Conservation (phyloP, 92 coral and sea anemone genomes). For the Phenganax stokvisi region DNA sequence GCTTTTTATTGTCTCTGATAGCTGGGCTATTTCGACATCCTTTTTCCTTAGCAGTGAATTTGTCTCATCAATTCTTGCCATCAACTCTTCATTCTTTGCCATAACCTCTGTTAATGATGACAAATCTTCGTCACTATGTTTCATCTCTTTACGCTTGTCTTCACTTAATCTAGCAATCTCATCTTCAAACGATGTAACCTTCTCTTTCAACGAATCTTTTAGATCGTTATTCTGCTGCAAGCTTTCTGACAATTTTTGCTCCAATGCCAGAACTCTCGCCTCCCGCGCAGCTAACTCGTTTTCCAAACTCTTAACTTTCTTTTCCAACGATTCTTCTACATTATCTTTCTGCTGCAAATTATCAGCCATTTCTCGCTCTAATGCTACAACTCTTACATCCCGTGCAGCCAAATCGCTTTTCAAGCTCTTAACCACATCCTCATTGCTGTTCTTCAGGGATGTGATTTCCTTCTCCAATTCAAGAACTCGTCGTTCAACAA, state of each 20-base stretch:
- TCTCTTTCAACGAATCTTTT: constrained; percentile 18
- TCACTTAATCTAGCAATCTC: constrained; percentile 2
- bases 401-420: constrained; percentile 22
- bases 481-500: constrained; percentile 15
- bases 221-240: constrained; percentile 22
- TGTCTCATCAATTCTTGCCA: background rate
- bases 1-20: background rate
- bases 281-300: constrained; percentile 31
- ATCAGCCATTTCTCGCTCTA: constrained; percentile 9
- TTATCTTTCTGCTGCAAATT: constrained; percentile 20
- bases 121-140: constrained; percentile 2
- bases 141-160: constrained; percentile 16
- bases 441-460: constrained; percentile 8
- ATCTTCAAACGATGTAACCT: constrained; percentile 13
- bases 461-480: constrained; percentile 15
- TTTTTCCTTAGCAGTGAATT: background rate
- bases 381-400: constrained; percentile 15
- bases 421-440: constrained; percentile 21
- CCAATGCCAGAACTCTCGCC: constrained; percentile 7
- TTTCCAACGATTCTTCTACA: constrained; percentile 3
- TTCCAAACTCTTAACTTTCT: constrained; percentile 33
- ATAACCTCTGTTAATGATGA: background rate
- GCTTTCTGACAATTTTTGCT: background rate
- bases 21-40: background rate
- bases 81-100: background rate